Base-by-base conservation (phyloP, 2,113 vertebrate genomes). In the Calyptommatus sinebrachiatus region DNA sequence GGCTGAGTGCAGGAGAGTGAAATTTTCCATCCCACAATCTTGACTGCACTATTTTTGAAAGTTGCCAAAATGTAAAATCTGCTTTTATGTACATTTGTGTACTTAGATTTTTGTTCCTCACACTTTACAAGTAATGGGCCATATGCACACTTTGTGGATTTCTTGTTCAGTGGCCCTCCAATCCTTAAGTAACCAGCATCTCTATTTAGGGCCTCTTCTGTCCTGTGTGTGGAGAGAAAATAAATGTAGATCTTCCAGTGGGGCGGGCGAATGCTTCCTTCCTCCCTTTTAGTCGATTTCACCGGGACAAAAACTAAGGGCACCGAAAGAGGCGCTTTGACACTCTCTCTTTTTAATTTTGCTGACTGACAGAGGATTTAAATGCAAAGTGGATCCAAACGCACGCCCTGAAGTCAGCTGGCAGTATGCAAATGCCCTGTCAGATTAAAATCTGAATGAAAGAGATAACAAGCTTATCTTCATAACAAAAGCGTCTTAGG, bases 381-480 rank as follows among this genome's bases (percentile, higher is more conserved):
- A 93, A 92, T 89, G 88, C 91, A 90, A 92, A 93, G 91, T 91
- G 89, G 81, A 88, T 86, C 91, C 91, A 90, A 57, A 91, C 88
- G 89, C 87, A 89, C 89, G 82, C 90, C 91, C 92, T 85, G 91
- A 93, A 93, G 92, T 95, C 94, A 94, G 92, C 93, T 94, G 94
- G 88, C 85, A 91, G 89, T 91, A 91, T 91, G 85, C 87, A 91
- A 93, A 92, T 93, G 84, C 89, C 85, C 91, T 90, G 91, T 91
- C 92, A 93, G 92, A 94, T 94, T 94, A 93, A 92, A 86, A 94
- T 94, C 94, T 94, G 93, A 92, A 91, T 93, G 92, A 92, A 92
- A 90, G 91, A 93, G 93, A 93, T 94, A 93, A 94, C 87, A 93
- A 90, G 90, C 94, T 84, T 91, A 95, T 96, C 93, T 95, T 92